Conservation (phyloP, 2,113 vertebrate genomes). For the Dasyornis broadbenti region DNA sequence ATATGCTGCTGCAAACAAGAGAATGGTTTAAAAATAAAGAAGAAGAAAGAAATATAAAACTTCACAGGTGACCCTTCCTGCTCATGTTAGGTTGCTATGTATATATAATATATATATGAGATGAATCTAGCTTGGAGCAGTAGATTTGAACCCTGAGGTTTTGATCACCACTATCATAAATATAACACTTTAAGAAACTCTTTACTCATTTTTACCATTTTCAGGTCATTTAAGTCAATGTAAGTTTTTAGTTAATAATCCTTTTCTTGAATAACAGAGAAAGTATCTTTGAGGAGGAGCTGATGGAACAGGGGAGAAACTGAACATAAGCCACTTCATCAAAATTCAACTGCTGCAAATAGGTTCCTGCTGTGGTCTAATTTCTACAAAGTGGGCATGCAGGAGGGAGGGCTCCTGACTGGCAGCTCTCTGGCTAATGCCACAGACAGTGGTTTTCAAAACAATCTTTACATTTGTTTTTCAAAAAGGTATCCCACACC, state of each 20-base stretch:
- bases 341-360: not conserved
- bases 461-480: not conserved
- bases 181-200: not conserved
- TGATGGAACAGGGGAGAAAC: not conserved
- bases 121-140: not conserved
- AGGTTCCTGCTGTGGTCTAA: not conserved
- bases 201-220: not conserved
- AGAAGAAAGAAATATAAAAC: too few relatives aligned
- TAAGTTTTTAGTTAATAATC: not conserved
- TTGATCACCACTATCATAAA: not conserved
- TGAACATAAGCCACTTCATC: not conserved
- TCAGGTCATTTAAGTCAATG: not conserved
- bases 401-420: not conserved
- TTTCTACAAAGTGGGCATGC: not conserved
- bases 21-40: not conserved
- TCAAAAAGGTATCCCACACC: not conserved
- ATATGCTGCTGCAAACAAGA: not conserved
- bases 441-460: not conserved
- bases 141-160: not conserved
- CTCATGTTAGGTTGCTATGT: not conserved
- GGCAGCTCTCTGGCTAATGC: not conserved
- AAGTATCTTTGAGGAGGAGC: not conserved
- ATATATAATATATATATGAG: not conserved
- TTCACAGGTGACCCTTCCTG: not conserved
- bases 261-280: not conserved